These are phyloP conservation scores for Papilio polyxenes DNA, from an alignment of 1,140 invertebrate genomes.

Conservation along the genomic window DNA sequence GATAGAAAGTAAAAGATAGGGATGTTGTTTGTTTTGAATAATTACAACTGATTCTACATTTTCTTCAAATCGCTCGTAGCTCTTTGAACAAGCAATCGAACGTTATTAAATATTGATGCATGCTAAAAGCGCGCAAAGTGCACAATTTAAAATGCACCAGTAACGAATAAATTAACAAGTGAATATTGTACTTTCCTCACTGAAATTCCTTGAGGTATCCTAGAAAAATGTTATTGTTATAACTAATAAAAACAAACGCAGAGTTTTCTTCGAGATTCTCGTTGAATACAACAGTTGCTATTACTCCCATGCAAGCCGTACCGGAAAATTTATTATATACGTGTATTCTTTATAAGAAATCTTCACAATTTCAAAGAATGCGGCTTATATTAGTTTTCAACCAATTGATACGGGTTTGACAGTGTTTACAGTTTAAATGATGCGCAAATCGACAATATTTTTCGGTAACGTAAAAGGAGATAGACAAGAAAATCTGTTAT, in stretches of 20 bases:
- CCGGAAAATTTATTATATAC: constrained; percentile 17
- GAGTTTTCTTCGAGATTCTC: constrained; percentile 16
- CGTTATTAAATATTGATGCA: constrained; percentile 34
- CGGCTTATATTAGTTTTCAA: background rate
- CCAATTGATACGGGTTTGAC: background rate
- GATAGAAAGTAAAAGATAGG: background rate
- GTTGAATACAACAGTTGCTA: constrained; percentile 23
- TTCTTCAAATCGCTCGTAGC: constrained; percentile 1
- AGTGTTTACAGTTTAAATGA: background rate
- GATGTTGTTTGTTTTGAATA: background rate
- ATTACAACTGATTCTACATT: background rate
- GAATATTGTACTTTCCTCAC: constrained; percentile 36
- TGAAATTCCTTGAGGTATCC: constrained; percentile 1
- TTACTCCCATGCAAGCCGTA: constrained; percentile 17
- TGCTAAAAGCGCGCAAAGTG: constrained; percentile 37
- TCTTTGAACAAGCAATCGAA: constrained; percentile 35
- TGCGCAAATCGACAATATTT: too few species aligned
- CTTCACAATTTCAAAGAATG: background rate
- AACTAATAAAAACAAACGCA: constrained; percentile 29
- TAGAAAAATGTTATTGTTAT: constrained; percentile 29
- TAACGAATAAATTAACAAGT: constrained; percentile 32
- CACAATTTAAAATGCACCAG: constrained; percentile 33
- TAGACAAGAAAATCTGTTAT: background rate
- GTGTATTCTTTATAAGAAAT: background rate
- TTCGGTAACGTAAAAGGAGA: too few species aligned